Evolutionary conservation across 2,113 vertebrate genomes (phyloP).

Genomic region (Corythornis madagascariensis): DNA sequence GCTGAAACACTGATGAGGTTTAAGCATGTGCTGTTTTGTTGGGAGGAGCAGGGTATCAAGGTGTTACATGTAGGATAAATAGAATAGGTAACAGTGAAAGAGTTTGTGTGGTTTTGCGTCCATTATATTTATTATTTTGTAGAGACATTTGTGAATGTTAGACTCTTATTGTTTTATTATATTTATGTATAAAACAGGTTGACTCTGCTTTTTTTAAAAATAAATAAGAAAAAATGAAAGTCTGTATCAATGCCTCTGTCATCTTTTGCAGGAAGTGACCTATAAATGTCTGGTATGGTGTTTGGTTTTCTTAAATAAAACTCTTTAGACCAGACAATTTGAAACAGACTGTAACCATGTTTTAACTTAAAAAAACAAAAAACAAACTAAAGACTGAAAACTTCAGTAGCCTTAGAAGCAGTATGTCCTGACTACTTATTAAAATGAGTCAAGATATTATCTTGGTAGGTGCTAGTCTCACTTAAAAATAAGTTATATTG

Average conservation of each 20-base stretch:
- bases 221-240: conserved; percentile 84
- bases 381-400: neutral
- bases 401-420: neutral
- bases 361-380: neutral
- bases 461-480: neutral
- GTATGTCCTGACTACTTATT: neutral
- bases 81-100: conserved; percentile 58
- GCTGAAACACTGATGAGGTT: neutral
- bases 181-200: conserved; percentile 82
- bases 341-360: conserved; percentile 20
- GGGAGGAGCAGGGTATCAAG: conserved; percentile 72
- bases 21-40: conserved; percentile 59
- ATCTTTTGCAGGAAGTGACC: conserved; percentile 80
- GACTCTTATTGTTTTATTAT: conserved; percentile 75
- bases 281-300: neutral
- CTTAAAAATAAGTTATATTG: neutral
- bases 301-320: conserved; percentile 21
- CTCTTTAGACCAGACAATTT: conserved; percentile 18
- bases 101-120: conserved; percentile 70
- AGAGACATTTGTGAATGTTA: conserved; percentile 80
- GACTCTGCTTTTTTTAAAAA: conserved; percentile 78
- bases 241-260: conserved; percentile 82
- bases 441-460: neutral
- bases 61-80: conserved; percentile 49
- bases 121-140: conserved; percentile 85